Percentiles rank a stretch among this genome's conserved stretches.
These are phyloP conservation scores for Vultur gryphus DNA, from an alignment of 2,797 vertebrate genomes.

Conservation along the genomic window DNA sequence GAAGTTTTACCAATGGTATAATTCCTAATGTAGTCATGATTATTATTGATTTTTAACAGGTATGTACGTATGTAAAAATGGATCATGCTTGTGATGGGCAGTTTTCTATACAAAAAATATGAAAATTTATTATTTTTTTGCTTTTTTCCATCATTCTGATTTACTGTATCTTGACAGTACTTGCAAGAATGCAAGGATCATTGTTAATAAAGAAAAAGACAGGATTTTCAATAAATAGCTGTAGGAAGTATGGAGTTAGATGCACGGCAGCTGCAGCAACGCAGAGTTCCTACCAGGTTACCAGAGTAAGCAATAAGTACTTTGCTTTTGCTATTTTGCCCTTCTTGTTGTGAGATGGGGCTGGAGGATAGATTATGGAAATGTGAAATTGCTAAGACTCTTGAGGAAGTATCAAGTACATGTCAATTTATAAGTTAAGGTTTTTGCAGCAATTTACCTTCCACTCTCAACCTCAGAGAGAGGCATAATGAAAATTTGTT, in stretches of 20 bases:
- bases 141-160: background rate
- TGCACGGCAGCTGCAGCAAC: rapidly evolving
- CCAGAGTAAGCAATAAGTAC: background rate
- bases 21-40: background rate
- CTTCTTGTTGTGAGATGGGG: background rate
- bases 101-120: background rate
- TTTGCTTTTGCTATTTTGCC: background rate
- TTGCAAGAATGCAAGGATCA: background rate
- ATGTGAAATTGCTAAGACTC: background rate
- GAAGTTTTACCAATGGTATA: background rate
- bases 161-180: background rate
- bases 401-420: background rate
- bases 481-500: background rate
- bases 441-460: background rate
- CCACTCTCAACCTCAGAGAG: background rate
- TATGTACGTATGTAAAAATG: background rate
- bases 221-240: background rate
- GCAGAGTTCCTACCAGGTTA: background rate
- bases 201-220: background rate
- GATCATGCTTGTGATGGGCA: background rate
- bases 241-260: background rate
- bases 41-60: background rate
- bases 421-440: background rate
- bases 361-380: background rate
- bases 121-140: background rate